A percentile compares a stretch with the other conserved stretches of the same genome.
These are phyloP conservation scores for Aphis gossypii DNA, from an alignment of 1,140 invertebrate genomes.

Conservation along the genomic window DNA sequence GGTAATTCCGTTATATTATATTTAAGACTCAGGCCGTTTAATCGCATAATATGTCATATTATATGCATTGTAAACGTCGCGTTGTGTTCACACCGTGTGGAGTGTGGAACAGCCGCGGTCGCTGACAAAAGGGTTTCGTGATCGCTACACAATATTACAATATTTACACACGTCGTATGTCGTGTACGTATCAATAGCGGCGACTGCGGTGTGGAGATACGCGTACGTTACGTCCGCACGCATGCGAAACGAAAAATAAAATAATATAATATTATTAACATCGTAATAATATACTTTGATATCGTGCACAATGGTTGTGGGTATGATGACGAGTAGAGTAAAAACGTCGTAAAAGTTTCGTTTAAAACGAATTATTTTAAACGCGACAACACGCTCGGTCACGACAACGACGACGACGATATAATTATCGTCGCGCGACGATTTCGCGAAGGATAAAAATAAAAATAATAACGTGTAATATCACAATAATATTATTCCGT, in stretches of 20 bases:
- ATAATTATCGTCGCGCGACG: background rate
- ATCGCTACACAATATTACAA: background rate
- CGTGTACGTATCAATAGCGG: too few species aligned
- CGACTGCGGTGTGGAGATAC: too few species aligned
- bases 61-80: background rate
- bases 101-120: background rate
- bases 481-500: conserved; percentile 1
- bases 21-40: background rate
- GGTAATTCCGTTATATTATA: background rate
- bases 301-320: too few species aligned
- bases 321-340: too few species aligned
- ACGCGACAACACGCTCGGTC: background rate
- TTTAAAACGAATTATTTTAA: too few species aligned
- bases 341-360: too few species aligned
- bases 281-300: too few species aligned
- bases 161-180: too few species aligned
- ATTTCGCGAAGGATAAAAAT: background rate
- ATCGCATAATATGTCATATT: background rate
- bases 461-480: background rate
- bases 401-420: background rate
- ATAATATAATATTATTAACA: too few species aligned
- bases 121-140: background rate
- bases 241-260: background rate
- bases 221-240: background rate
- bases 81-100: background rate